phyloP scores from a whole-genome alignment of 2,797 vertebrate species.

The Cephalopachus bancanus region DNA sequence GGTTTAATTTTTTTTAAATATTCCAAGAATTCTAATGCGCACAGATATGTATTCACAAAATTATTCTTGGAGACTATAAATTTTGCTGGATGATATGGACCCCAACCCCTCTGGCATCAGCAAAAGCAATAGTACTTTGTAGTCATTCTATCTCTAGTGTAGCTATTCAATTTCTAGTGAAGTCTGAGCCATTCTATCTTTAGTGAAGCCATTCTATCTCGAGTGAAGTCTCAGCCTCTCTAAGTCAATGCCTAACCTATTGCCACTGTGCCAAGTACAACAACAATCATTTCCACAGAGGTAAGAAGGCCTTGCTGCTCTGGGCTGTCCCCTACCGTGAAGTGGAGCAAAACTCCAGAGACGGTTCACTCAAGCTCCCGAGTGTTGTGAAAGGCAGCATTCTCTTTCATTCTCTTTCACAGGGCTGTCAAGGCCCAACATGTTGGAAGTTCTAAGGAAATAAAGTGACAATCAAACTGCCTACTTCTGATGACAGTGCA shows the following conservation, averaged over 20 bases:
- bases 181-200: no score
- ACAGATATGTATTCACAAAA: neutral
- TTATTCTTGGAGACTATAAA: neutral
- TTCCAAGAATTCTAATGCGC: neutral
- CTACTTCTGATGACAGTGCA: neutral
- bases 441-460: neutral
- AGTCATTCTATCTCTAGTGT: no score
- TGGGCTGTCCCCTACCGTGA: neutral
- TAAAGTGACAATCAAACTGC: neutral
- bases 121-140: accelerated
- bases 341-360: neutral
- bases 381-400: neutral
- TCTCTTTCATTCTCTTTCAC: neutral
- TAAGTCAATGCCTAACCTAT: neutral
- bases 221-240: neutral
- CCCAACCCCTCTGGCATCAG: neutral
- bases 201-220: no score
- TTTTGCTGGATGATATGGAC: neutral
- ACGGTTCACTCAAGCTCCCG: neutral
- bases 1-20: no score
- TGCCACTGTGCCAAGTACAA: no score
- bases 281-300: no score
- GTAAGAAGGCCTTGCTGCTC: neutral
- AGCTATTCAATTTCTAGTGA: no score
- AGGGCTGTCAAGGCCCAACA: neutral